Evolutionary conservation across 2,888 invertebrate species (phyloP), one percentile per base, ranked within the genome.

Genomic region (Protodeltote pygarga): DNA sequence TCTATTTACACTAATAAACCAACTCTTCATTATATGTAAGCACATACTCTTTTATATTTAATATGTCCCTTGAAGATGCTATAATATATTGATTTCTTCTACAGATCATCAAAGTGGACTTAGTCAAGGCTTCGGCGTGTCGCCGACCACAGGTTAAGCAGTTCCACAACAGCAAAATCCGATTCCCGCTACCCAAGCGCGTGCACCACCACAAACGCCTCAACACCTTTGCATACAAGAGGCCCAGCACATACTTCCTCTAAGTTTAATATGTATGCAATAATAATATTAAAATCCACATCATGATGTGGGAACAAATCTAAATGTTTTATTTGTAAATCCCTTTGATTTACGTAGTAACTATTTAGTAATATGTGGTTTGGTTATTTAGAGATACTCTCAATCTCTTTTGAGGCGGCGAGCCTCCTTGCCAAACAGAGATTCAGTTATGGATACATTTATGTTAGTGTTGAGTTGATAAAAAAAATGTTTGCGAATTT

Each of bases 111-210:
- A 97, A 97, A 93, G 98, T 99, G 64, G 97, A 99, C 87, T 94
- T 96, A 48, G 97, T 99, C 51, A 95, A 96, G 77, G 97, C 98
- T 13, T 92, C 93, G 13, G 97, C 98, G 72, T 98, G 98, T 81
- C 95, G 99, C 75, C 95, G 99, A 77, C 96, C 98, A 15, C 96
- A 98, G 81, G 96, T 99, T 55, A 99, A 98, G 92, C 99, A 99
- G 92, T 99, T 99, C 96, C 99, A 99, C 92, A 97, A 99, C 93
- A 96, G 97, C 57, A 96, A 95, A 85, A 98, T 99, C 90, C 95
- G 95, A 86, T 99, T 99, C 96, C 99, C 99, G 66, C 94, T 99
- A 92, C 98, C 98, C 48, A 97, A 97, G 89, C 95, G 97, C 73
- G 97, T 97, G 66, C 95, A 95, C 80, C 95, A 96, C 87, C 95